phyloP scores from a whole-genome alignment of 1,140 invertebrate genomes.

The Rhagoletis zephyria region DNA sequence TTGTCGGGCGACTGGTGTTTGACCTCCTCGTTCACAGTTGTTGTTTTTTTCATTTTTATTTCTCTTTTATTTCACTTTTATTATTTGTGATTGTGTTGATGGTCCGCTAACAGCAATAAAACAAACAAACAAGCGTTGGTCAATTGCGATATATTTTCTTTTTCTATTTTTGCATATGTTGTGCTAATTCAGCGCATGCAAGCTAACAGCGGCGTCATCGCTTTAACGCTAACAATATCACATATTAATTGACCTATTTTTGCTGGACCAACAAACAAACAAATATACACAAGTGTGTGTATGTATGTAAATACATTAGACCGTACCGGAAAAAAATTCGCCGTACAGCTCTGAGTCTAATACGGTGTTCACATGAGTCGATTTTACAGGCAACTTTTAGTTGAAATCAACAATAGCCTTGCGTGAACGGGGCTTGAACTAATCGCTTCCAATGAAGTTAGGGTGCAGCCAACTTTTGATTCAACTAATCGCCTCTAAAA shows the following conservation, averaged over 20 bases:
- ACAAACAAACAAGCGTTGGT: not conserved
- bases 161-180: not conserved
- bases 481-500: too few relatives aligned
- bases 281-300: not conserved
- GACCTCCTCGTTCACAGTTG: constrained; percentile 12
- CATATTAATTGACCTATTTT: constrained; percentile 47
- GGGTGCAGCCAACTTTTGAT: too few relatives aligned
- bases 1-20: constrained; percentile 43
- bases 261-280: not conserved
- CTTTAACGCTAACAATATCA: constrained; percentile 22
- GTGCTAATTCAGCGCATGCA: not conserved
- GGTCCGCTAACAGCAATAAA: not conserved
- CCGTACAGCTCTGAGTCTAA: not conserved
- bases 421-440: too few relatives aligned
- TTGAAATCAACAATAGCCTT: too few relatives aligned
- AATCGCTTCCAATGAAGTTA: too few relatives aligned
- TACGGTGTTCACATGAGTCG: too few relatives aligned
- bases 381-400: too few relatives aligned
- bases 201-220: not conserved
- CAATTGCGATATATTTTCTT: not conserved
- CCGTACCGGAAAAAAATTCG: too few relatives aligned
- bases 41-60: not conserved
- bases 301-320: too few relatives aligned
- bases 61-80: not conserved
- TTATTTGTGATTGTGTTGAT: not conserved